Percentiles rank a stretch among this genome's conserved stretches.
Conservation (phyloP, 1,140 invertebrate species). For the Trichonephila clavipes region DNA sequence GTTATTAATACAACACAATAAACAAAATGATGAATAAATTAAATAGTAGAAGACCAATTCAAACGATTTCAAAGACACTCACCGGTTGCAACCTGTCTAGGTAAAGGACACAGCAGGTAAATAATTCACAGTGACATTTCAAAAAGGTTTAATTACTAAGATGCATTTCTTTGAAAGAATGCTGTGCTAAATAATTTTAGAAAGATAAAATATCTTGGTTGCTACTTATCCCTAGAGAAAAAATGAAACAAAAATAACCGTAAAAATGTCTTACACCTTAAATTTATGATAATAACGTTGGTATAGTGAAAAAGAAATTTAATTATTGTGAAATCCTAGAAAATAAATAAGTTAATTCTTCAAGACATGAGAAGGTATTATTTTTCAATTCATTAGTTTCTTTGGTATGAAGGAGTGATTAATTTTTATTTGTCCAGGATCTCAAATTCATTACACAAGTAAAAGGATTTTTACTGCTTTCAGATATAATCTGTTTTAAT, state of each 20-base stretch:
- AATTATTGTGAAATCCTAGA: neutral
- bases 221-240: neutral
- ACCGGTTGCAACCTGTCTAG: too few relatives aligned
- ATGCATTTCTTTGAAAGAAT: too few relatives aligned
- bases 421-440: neutral
- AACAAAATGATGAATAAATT: too few relatives aligned
- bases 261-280: neutral
- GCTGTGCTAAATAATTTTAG: too few relatives aligned
- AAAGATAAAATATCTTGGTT: too few relatives aligned
- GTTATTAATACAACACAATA: too few relatives aligned
- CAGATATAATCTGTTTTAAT: neutral
- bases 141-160: too few relatives aligned
- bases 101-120: too few relatives aligned
- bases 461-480: neutral
- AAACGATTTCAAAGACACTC: too few relatives aligned
- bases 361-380: neutral
- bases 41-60: too few relatives aligned
- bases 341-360: neutral
- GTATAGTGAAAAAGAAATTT: neutral
- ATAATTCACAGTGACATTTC: too few relatives aligned
- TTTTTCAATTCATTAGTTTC: conserved; percentile 7
- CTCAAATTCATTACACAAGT: neutral
- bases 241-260: neutral
- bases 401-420: neutral
- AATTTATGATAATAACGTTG: neutral